Base-by-base conservation (phyloP, 2,113 vertebrate genomes). In the Pluvialis apricaria region DNA sequence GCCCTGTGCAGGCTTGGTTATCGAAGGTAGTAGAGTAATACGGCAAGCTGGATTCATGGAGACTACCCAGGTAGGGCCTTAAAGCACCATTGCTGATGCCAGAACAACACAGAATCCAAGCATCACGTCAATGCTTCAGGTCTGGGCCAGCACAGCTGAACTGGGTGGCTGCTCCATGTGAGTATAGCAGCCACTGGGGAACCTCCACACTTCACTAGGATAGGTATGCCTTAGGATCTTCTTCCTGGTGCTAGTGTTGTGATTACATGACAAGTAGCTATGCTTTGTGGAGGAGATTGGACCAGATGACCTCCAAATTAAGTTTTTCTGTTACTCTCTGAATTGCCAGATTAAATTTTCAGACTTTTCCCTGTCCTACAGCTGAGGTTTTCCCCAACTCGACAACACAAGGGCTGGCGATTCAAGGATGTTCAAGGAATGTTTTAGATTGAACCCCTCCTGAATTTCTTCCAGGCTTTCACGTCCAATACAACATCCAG, bases 51-150 rank as follows among this genome's bases (percentile, higher is more conserved):
- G 25, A 70, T 40, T 88, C 32, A 36, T 34, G 21, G 44, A 64
- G 18, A 31, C 16, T 66, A 12, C 2, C 13, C 5, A 36, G 15
- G 10, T 32, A 22, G 9, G 11, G 26, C 22, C 45, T 52, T 71
- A 38, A 51, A 40, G 73, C 22, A 81, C 19, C 29, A 70, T 3
- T 76, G 31, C 42, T 58, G 36, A 47, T 54, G 42, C 52, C 51
- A 49, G 62, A 51, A 47, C 4, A 16, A 24, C 38, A 20, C 9
- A 64, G 11, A 60, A 36, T 32, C n/a, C 8, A 55, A 49, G 15
- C 5, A 28, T 38, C 2, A 5, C 17, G 25, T 36, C 0, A 0
- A 0, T 11, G 4, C 34, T 54, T 44, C 64, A 44, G 36, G 36
- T 52, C 36, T 77, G 52, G 15, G 22, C 13, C 28, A 78, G 21